Base-by-base conservation (phyloP, 1,140 invertebrate genomes). In the Elysia chlorotica region DNA sequence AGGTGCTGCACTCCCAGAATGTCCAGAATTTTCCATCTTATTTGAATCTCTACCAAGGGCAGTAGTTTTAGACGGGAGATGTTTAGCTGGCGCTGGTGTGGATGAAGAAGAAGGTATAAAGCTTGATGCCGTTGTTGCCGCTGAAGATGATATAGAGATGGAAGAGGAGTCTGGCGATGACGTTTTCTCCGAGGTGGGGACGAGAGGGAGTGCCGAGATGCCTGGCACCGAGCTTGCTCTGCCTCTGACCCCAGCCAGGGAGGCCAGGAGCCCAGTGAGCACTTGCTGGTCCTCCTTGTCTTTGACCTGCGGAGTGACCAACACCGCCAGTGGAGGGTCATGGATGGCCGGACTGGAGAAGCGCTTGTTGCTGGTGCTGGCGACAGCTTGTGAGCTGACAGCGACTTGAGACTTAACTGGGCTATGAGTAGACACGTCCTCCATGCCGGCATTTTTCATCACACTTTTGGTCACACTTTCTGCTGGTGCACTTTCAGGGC, bases 261-360 rank as follows among this genome's bases (percentile, higher is more conserved):
- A 68, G 2, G 68, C 54, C 30, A 72, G 53, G 23, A 77, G 75
- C 30, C 72, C 75, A 53, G 37, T 68, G 4, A 74, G 41, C 35
- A 71, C 38, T 17, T 37, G 28, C 21, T 54, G 28, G 19, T 63
- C 66, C 31, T 68, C 53, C n/a, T n/a, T n/a, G n/a, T n/a, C n/a
- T n/a, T n/a, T n/a, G n/a, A n/a, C n/a, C 21, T 61, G n/a, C 25
- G 54, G 30, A 35, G 57, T 23, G 23, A 30, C 30, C 6, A 3
- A 10, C 28, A 30, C 31, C 2, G 10, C 33, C 28, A 30, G 41
- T 10, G 41, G 41, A n/a, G 41, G n/a, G 41, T 48, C 41, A 14
- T 10, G 10, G 41, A 14, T n/a, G 10, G 41, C 41, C 41, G 41
- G 41, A n/a, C 41, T 48, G 41, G 41, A 48, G 10, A 10, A 48